A percentile compares a stretch with the other conserved stretches of the same genome.
Evolutionary conservation across 1,140 invertebrate species (phyloP).

Genomic region (Mycetomoellerius zeteki): DNA sequence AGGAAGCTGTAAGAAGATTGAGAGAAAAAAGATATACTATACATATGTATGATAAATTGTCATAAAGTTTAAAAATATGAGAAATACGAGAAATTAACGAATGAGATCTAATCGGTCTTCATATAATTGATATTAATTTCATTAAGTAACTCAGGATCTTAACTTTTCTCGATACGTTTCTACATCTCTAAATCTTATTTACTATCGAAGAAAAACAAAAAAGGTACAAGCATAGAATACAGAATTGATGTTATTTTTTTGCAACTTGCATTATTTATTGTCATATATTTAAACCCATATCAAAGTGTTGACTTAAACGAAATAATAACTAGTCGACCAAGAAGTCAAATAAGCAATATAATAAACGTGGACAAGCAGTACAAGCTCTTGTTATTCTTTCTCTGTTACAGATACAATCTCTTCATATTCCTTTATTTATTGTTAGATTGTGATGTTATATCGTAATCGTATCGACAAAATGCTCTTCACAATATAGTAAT

Average conservation of each 20-base stretch:
- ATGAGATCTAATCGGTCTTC: not conserved
- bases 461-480: not conserved
- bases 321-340: conserved; percentile 49
- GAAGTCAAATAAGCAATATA: conserved; percentile 59
- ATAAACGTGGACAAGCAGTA: conserved; percentile 31
- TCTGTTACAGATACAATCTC: conserved; percentile 17
- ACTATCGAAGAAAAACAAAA: not conserved
- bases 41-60: not conserved
- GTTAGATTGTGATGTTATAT: conserved; percentile 17
- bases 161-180: not conserved
- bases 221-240: conserved; percentile 30
- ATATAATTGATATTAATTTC: conserved; percentile 7
- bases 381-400: conserved; percentile 33
- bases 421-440: conserved; percentile 50
- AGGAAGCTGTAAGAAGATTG: not conserved
- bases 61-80: not conserved
- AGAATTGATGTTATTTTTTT: conserved; percentile 17
- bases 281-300: conserved; percentile 34
- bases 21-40: not conserved
- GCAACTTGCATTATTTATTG: conserved; percentile 46
- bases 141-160: not conserved
- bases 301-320: conserved; percentile 11
- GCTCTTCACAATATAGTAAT: conserved; percentile 20
- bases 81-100: not conserved
- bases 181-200: not conserved